phyloP scores from a whole-genome alignment of 2,113 vertebrate species.

The Irena cyanogastra region DNA sequence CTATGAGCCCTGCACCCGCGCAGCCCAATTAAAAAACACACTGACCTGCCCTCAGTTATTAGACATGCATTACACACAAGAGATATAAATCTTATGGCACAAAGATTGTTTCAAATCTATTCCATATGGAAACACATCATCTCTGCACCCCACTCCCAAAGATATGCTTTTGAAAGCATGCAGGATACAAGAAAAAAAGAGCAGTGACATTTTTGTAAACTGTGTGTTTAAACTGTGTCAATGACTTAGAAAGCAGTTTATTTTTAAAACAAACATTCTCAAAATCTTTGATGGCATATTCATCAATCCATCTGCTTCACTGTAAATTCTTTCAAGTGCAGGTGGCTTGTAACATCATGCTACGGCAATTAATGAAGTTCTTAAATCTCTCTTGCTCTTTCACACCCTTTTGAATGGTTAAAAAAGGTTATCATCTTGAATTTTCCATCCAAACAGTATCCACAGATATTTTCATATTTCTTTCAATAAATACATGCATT shows the following conservation, averaged over 20 bases:
- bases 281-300: constrained; percentile 64
- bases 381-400: constrained; percentile 61
- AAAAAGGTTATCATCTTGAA: constrained; percentile 64
- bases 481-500: constrained; percentile 13
- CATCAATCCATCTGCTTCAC: constrained; percentile 71
- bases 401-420: constrained; percentile 34
- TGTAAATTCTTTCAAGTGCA: constrained; percentile 67
- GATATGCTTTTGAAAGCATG: background rate
- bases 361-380: constrained; percentile 70
- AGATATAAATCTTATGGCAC: background rate
- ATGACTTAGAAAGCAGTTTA: constrained; percentile 51
- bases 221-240: background rate
- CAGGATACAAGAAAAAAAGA: background rate
- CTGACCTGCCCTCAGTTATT: background rate
- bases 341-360: constrained; percentile 59
- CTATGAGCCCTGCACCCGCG: background rate
- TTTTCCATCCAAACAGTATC: constrained; percentile 46
- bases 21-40: background rate
- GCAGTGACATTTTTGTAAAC: constrained; percentile 4
- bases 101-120: background rate
- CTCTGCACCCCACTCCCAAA: background rate
- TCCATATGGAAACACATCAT: background rate
- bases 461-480: constrained; percentile 38
- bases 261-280: constrained; percentile 71
- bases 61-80: background rate